Evolutionary conservation across 1,140 invertebrate species (phyloP), one percentile per base, ranked within the genome.

Genomic region (Apis cerana): DNA sequence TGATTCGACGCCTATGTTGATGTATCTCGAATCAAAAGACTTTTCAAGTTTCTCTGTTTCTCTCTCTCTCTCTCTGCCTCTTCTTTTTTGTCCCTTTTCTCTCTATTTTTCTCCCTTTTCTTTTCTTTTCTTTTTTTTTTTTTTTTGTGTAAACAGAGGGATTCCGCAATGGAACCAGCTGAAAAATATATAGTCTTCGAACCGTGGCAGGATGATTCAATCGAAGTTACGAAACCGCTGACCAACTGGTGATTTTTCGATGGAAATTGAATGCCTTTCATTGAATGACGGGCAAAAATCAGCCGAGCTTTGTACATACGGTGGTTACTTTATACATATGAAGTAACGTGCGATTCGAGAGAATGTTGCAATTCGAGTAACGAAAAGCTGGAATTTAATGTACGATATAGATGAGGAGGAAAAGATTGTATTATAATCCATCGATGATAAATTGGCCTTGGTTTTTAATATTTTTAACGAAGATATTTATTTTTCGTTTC

Each of bases 1-100:
- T 50, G 43, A 13, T 68, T 76, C 72, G 72, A 52, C 71, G 71
- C n/a, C n/a, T 59, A 48, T 43, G 78, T 15, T 72, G 62, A 59
- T 54, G 69, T 23, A 21, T n/a, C 59, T 15, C 15, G 43, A 80
- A 80, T 81, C 72, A 75, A 69, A 82, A 56, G 54, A 59, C 23
- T 59, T 69, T 76, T 58, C 80, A 75, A 13, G 17, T 33, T 11
- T 11, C 19, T 12, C 69, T 17, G 48, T 70, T 17, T 52, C 19
- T 72, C 21, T 19, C 19, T 68, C 33, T 58, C 10, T 71, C 21
- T n/a, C 7, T 54, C 33, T n/a, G 21, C 21, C 33, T 71, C 13
- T 72, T 19, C 21, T 59, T 23, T 2, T 13, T 12, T 11, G 5
- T 43, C 7, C 21, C 10, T 10, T 27, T 27, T 23, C 27, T 48